Evolutionary conservation across 2,113 vertebrate species (phyloP), one percentile per base, ranked within the genome.

Genomic region (Plecturocebus donacophilus): DNA sequence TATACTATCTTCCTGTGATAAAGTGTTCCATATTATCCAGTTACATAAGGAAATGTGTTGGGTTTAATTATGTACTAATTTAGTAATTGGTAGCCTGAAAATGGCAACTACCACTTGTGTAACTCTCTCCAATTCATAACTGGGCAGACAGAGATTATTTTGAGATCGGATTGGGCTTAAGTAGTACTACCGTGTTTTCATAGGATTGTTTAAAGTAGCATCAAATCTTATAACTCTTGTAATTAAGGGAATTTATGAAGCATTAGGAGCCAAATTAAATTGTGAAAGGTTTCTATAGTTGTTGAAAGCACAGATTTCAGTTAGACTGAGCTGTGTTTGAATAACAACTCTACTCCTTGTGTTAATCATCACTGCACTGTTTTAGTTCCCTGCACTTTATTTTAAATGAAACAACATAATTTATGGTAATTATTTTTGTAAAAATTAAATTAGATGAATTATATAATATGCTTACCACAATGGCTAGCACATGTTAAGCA

Each of bases 311-410:
- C 8, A 76, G 11, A 7, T 75, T 92, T 91, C n/a, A 73, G 64
- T 80, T 40, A 49, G 2, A 19, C 3, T 19, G 0, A 27, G 68
- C 7, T 47, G 1, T 58, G 13, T 81, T 58, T 38, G 75, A n/a
- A 13, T 42, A 30, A 35, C 16, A 70, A n/a, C 30, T 90, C 8
- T 19, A n/a, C 38, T 38, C 13, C 2, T 45, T 75, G 0, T 70
- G 40, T 81, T 10, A 87, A 54, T 49, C 8, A 66, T 87, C 30
- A 70, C 6, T 30, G 70, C 70, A 21, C 27, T 32, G 61, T 47
- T 77, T 77, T 19, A 64, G 8, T 66, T 5, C 3, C 0, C 6
- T 6, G 2, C 5, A 64, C 27, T 20, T 20, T 3, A 12, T 19
- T 35, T n/a, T 90, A 42, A 70, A 52, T 52, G 35, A 21, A 71